A percentile compares a stretch with the other conserved stretches of the same genome.
Conservation (phyloP, 2,888 invertebrate genomes). For the Drosophila ustulata region DNA sequence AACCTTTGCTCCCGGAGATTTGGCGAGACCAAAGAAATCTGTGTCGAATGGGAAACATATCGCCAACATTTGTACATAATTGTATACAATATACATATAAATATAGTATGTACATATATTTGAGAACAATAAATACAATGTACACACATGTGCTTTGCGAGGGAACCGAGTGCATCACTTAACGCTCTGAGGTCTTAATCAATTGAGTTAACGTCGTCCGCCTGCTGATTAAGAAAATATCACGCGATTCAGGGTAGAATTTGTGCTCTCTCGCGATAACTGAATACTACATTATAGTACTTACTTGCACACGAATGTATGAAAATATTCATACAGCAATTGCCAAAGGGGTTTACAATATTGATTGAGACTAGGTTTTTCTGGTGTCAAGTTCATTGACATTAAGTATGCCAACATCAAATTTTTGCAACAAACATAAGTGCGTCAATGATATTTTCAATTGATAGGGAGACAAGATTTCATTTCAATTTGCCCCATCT, state of each 20-base stretch:
- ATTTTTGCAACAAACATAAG: slow-evolving; percentile 13
- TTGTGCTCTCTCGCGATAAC: slow-evolving; percentile 65
- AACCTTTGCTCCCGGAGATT: slow-evolving; percentile 81
- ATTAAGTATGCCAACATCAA: slow-evolving; percentile 5
- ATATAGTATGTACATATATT: slow-evolving; percentile 1
- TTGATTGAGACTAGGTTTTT: slow-evolving; percentile 22
- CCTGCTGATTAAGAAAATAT: slow-evolving; percentile 76
- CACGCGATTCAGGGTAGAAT: slow-evolving; percentile 80
- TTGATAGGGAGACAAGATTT: slow-evolving; percentile 24
- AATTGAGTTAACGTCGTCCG: slow-evolving; percentile 64
- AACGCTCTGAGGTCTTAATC: slow-evolving; percentile 63
- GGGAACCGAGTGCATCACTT: slow-evolving; percentile 38
- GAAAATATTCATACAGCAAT: neutral
- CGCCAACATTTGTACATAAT: neutral
- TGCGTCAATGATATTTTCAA: slow-evolving; percentile 65
- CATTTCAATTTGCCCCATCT: slow-evolving; percentile 11
- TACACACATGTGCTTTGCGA: slow-evolving; percentile 20
- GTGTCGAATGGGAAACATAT: slow-evolving; percentile 46
- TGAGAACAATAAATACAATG: slow-evolving; percentile 1
- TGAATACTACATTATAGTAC: slow-evolving; percentile 13
- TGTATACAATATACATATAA: slow-evolving; percentile 1
- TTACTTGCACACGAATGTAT: neutral
- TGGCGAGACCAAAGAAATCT: slow-evolving; percentile 58
- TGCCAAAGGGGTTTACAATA: slow-evolving; percentile 34
- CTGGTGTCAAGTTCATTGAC: slow-evolving; percentile 66